These are phyloP conservation scores for Eubucco bourcierii DNA, from an alignment of 2,113 vertebrate genomes.

Conservation along the genomic window DNA sequence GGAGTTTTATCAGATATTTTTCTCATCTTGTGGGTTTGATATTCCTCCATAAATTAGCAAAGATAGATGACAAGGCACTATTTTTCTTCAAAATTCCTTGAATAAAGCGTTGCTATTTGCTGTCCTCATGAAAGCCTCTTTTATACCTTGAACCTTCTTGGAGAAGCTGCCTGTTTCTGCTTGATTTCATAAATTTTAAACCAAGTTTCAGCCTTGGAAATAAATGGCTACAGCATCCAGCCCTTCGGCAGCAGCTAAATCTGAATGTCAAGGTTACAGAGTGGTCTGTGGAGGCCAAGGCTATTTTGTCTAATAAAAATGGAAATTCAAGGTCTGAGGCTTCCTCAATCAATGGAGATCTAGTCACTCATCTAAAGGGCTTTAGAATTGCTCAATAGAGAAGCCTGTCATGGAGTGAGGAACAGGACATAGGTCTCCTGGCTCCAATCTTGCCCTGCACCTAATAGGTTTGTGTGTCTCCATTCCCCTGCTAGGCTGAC, in stretches of 20 bases:
- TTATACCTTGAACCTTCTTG: neutral
- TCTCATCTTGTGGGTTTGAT: neutral
- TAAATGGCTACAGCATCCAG: neutral
- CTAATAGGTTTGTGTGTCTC: neutral
- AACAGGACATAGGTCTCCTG: neutral
- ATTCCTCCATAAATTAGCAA: neutral
- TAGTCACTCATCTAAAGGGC: neutral
- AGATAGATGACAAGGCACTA: neutral
- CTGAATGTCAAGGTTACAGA: neutral
- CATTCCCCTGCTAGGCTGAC: neutral
- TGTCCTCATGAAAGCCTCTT: neutral
- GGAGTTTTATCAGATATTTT: neutral
- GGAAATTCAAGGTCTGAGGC: neutral
- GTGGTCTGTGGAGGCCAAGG: neutral
- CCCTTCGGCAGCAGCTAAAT: neutral
- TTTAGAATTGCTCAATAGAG: neutral
- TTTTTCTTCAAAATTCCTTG: neutral
- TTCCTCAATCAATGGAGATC: neutral
- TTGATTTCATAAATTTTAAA: neutral
- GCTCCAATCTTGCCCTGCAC: neutral
- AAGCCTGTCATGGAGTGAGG: neutral
- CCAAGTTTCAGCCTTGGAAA: neutral
- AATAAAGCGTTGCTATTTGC: neutral
- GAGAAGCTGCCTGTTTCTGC: neutral
- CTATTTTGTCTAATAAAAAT: neutral